Conservation (phyloP, 2,113 vertebrate genomes). For the Microtus richardsoni region DNA sequence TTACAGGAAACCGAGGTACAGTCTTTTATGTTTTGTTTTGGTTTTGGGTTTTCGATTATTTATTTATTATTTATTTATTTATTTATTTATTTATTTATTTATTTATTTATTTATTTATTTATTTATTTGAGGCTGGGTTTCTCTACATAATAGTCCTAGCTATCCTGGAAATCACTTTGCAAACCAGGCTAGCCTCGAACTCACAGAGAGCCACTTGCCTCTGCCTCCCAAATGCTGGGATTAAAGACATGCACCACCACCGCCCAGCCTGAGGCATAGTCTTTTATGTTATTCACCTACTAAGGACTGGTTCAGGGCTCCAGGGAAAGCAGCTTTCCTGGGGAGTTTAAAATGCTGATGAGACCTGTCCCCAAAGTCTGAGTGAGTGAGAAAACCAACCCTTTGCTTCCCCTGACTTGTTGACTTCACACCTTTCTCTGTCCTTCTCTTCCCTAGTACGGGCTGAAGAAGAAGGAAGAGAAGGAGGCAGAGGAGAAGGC, state of each 20-base stretch:
- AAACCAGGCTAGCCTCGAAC: neutral
- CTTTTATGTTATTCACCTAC: neutral
- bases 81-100: no score
- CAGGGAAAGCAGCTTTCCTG: neutral
- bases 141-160: neutral
- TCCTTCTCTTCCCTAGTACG: conserved; percentile 89
- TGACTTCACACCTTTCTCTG: neutral
- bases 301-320: neutral
- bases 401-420: neutral
- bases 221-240: neutral
- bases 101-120: no score
- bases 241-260: neutral
- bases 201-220: neutral
- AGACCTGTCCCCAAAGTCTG: neutral
- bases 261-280: fast-evolving
- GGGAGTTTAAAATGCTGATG: neutral
- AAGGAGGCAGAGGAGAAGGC: conserved; percentile 99
- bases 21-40: neutral
- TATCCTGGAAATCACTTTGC: neutral
- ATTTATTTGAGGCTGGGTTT: neutral
- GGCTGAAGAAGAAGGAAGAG: conserved; percentile 99
- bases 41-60: neutral
- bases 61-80: no score
- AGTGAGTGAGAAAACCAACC: neutral
- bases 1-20: neutral